Percentiles rank a stretch among this genome's conserved stretches.
Evolutionary conservation across 2,797 vertebrate genomes (phyloP).

Genomic region (Sardinella longiceps): DNA sequence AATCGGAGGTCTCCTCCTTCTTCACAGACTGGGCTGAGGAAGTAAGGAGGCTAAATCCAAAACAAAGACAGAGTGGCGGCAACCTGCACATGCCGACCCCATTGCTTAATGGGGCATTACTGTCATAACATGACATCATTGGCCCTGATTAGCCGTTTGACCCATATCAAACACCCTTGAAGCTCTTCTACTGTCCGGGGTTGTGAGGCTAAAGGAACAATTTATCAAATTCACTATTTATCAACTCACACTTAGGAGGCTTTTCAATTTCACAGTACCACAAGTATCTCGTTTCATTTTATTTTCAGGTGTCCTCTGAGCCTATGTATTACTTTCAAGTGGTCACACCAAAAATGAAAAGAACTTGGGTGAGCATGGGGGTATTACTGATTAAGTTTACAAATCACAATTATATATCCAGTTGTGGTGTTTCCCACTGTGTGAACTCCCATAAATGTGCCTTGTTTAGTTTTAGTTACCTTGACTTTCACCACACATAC

Average conservation of each 20-base stretch:
- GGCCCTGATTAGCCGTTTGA: neutral
- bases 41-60: neutral
- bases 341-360: neutral
- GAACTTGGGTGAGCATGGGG: neutral
- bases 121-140: neutral
- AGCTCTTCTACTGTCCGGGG: neutral
- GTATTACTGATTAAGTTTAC: neutral
- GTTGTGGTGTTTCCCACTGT: neutral
- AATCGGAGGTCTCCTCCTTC: neutral
- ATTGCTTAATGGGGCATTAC: neutral
- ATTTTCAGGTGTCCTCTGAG: too few relatives aligned
- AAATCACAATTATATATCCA: neutral
- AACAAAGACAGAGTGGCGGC: slow-evolving; percentile 9
- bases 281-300: too few relatives aligned
- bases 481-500: neutral
- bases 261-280: too few relatives aligned
- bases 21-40: neutral
- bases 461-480: neutral
- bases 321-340: too few relatives aligned
- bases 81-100: neutral
- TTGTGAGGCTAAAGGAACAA: neutral
- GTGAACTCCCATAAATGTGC: neutral
- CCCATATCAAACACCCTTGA: neutral
- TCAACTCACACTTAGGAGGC: too few relatives aligned
- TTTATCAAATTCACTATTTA: neutral